Evolutionary conservation across 1,140 invertebrate genomes (phyloP), one percentile per base, ranked within the genome.

Genomic region (Maconellicoccus hirsutus): DNA sequence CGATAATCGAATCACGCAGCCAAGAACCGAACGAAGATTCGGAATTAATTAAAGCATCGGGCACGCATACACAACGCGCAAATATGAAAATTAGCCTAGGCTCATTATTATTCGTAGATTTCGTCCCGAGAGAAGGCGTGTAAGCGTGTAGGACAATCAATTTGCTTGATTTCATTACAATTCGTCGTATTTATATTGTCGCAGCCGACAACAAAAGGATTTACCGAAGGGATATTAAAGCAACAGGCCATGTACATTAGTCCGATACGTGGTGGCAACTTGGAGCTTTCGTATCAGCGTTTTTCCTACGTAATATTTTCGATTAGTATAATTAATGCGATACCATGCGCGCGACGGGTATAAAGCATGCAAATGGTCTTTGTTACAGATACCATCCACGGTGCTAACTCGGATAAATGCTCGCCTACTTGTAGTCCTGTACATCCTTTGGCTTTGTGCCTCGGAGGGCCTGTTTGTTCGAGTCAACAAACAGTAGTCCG

Each of bases 401-500:
- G 19, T 16, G 61, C 22, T 22, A 66, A 66, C 25, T 66, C 61
- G 21, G 61, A 66, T 25, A 66, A 66, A 66, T 66, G 61, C 16
- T 66, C 61, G 25, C 61, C 61, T 4, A 66, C 61, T 10, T 66
- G 61, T 25, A 66, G 61, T 23, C 61, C 61, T 19, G 61, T 66
- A 1, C 61, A 66, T 66, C 72, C 72, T 22, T 21, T 72, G 1
- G 70, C 72, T 23, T 61, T 72, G 2, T 72, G 72, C 23, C 63
- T 71, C 59, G 71, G 59, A 8, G 71, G 59, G 7, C 38, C 71
- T 39, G 71, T 70, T 42, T 73, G 71, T 38, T 39, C 71, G 59
- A 61, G 27, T 14, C 73, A 71, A 42, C 75, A 75, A 59, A 76
- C 75, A 14, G 75, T 76, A 19, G 76, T 77, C n/a, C 72, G 74